A percentile compares a stretch with the other conserved stretches of the same genome.
Conservation (phyloP, 1,140 invertebrate genomes). For the Galleria mellonella region DNA sequence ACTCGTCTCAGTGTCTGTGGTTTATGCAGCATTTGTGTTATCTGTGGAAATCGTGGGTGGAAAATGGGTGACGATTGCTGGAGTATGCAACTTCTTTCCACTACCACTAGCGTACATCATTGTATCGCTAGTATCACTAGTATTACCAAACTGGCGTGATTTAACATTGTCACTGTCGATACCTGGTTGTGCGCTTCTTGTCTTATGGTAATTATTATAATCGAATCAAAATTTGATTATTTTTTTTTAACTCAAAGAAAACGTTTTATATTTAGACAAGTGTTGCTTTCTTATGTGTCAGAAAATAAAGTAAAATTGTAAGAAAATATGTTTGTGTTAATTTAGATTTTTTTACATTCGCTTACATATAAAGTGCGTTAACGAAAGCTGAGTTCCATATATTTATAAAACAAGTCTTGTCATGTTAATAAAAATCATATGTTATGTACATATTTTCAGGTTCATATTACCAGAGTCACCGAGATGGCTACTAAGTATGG, state of each 20-base stretch:
- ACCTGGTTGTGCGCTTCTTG: slow-evolving; percentile 79
- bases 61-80: slow-evolving; percentile 82
- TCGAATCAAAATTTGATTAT: no score
- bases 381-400: no score
- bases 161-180: slow-evolving; percentile 83
- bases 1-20: slow-evolving; percentile 82
- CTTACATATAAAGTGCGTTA: no score
- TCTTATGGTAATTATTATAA: slow-evolving; percentile 77
- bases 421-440: background rate
- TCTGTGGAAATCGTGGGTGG: slow-evolving; percentile 83
- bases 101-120: slow-evolving; percentile 82
- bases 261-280: no score
- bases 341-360: no score
- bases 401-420: no score
- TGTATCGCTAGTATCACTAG: slow-evolving; percentile 81
- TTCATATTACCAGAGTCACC: slow-evolving; percentile 90
- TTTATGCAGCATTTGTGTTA: slow-evolving; percentile 83
- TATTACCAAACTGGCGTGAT: slow-evolving; percentile 82
- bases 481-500: slow-evolving; percentile 86
- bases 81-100: slow-evolving; percentile 83
- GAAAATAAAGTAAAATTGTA: no score
- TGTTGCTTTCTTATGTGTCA: no score
- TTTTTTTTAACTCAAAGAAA: no score
- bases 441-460: slow-evolving; percentile 59
- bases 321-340: no score